These are phyloP conservation scores for Dryomyza anilis DNA, from an alignment of 2,888 invertebrate genomes.

Conservation along the genomic window DNA sequence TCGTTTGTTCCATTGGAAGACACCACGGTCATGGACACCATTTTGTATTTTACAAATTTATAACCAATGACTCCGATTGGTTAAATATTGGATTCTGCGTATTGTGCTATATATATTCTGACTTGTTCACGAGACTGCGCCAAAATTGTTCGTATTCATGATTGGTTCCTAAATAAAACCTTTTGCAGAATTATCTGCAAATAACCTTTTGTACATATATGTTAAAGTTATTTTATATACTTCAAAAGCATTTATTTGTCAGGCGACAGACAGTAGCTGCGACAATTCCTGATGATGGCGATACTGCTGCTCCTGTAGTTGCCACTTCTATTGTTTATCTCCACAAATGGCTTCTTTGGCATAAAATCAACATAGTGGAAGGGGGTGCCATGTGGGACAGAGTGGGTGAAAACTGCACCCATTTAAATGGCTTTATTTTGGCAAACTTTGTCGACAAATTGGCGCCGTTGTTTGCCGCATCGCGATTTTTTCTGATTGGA, in stretches of 20 bases:
- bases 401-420: not conserved
- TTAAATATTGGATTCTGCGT: too few species aligned
- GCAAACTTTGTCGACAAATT: conserved; percentile 54
- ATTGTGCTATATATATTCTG: too few species aligned
- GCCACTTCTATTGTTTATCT: conserved; percentile 19
- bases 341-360: conserved; percentile 20
- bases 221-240: too few species aligned
- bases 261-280: not conserved
- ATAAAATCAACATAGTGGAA: conserved; percentile 8
- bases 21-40: too few species aligned
- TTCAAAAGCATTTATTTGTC: not conserved
- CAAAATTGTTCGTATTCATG: too few species aligned
- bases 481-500: conserved; percentile 35
- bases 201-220: not conserved
- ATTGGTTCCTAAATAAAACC: too few species aligned
- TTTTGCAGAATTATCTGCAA: conserved; percentile 2
- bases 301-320: conserved; percentile 11
- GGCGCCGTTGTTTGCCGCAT: conserved; percentile 60
- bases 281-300: not conserved
- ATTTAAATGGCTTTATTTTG: conserved; percentile 38
- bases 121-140: not conserved
- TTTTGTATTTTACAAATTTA: too few species aligned
- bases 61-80: too few species aligned
- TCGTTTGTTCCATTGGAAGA: too few species aligned
- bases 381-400: too few species aligned